phyloP scores from a whole-genome alignment of 2,888 invertebrate species.

The Pachliopta kotzebuea region DNA sequence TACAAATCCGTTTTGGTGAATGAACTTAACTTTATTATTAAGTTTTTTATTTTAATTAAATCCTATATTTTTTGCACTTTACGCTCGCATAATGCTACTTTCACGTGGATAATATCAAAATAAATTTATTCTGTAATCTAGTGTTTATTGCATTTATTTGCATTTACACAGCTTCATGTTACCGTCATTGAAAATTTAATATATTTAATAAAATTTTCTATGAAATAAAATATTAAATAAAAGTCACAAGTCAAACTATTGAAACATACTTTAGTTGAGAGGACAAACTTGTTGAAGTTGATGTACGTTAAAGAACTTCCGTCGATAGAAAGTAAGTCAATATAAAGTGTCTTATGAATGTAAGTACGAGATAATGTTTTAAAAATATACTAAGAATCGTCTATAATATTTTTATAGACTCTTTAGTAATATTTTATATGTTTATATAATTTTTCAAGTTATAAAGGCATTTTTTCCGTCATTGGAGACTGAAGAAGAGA shows the following conservation, averaged over 20 bases:
- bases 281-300: background rate
- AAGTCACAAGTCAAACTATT: background rate
- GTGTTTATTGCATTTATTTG: background rate
- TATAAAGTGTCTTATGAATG: background rate
- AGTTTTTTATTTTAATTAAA: background rate
- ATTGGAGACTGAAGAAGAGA: too few relatives aligned
- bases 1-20: constrained; percentile 18
- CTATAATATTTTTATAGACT: background rate
- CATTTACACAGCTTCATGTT: background rate
- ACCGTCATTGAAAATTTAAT: background rate
- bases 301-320: background rate
- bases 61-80: background rate
- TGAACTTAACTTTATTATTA: constrained; percentile 11
- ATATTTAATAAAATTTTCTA: background rate
- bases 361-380: background rate
- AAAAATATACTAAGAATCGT: background rate
- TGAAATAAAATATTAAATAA: background rate
- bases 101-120: background rate
- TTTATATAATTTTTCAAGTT: too few relatives aligned
- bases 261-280: background rate
- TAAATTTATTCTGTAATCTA: background rate
- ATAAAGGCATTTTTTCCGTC: too few relatives aligned
- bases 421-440: too few relatives aligned
- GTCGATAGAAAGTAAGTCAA: background rate
- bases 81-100: background rate